Percentiles rank a stretch among this genome's conserved stretches.
Evolutionary conservation across 2,888 invertebrate genomes (phyloP).

Genomic region (Vesta saturnalis): DNA sequence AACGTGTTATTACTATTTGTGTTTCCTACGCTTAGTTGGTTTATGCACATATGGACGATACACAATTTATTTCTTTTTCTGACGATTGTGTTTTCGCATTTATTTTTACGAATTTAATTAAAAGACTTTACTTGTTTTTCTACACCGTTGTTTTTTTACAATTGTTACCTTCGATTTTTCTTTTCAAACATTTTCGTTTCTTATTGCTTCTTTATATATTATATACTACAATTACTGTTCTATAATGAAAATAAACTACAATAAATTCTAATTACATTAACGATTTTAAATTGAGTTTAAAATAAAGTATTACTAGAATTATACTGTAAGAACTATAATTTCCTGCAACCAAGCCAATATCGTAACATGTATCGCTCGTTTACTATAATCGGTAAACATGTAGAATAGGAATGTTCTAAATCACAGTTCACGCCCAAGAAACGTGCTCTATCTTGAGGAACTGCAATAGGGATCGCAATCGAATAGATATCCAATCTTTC

Average conservation of each 20-base stretch:
- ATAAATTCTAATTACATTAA: background rate
- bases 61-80: background rate
- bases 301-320: background rate
- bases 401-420: constrained; percentile 42
- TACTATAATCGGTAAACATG: constrained; percentile 12
- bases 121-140: background rate
- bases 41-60: background rate
- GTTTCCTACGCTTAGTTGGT: background rate
- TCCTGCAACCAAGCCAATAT: background rate
- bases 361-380: constrained; percentile 1
- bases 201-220: background rate
- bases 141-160: background rate
- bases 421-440: constrained; percentile 46
- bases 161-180: background rate
- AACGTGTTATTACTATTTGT: background rate
- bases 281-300: no score
- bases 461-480: constrained; percentile 46
- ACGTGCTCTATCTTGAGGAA: constrained; percentile 46
- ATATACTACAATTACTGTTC: no score
- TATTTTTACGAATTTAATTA: background rate
- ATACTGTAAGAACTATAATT: background rate
- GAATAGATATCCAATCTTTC: constrained; percentile 43
- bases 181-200: background rate
- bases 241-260: background rate
- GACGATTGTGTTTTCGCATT: background rate